A percentile compares a stretch with the other conserved stretches of the same genome.
phyloP scores from a whole-genome alignment of 2,888 invertebrate species.

The Lysandra bellargus region DNA sequence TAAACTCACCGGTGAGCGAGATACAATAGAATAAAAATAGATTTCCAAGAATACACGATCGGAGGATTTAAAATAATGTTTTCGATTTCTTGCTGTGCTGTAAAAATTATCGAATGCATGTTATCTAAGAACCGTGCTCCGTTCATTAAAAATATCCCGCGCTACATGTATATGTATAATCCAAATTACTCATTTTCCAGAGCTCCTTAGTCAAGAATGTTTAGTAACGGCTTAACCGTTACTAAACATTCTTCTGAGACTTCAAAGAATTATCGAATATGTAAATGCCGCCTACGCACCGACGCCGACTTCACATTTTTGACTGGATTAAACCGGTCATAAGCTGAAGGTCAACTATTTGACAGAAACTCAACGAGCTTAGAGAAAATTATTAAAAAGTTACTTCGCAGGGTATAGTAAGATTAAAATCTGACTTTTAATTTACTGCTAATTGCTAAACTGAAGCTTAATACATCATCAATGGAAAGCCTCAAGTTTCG shows the following conservation, averaged over 20 bases:
- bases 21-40: no score
- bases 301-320: constrained; percentile 9
- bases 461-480: neutral
- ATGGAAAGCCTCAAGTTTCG: constrained; percentile 1
- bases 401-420: neutral
- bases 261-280: neutral
- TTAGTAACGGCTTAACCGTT: neutral
- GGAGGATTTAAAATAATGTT: no score
- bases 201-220: neutral
- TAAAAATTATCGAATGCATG: no score
- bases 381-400: neutral
- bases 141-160: neutral
- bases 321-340: neutral
- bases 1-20: no score
- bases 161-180: neutral
- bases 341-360: constrained; percentile 6
- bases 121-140: no score
- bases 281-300: constrained; percentile 5
- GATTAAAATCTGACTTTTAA: neutral
- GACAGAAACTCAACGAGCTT: neutral
- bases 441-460: neutral
- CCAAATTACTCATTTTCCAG: neutral
- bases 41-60: no score
- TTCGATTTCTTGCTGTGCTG: no score
- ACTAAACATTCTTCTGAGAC: constrained; percentile 1